These are phyloP conservation scores for Lamellibrachia satsuma DNA, from an alignment of 2,888 invertebrate species.

Conservation along the genomic window DNA sequence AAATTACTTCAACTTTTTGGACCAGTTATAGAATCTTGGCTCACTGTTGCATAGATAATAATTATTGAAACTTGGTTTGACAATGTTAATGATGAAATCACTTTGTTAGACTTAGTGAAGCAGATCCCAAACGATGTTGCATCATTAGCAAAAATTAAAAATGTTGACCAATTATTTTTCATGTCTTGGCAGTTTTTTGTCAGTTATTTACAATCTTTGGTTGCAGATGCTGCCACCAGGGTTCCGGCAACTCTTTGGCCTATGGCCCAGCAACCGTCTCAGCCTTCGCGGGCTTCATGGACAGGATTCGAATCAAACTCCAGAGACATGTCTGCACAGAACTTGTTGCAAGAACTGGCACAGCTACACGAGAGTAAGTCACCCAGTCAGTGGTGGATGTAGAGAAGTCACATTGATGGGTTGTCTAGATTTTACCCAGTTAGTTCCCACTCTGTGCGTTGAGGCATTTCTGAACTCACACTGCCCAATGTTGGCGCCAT, in stretches of 20 bases:
- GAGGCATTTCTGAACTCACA: no score
- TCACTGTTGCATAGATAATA: no score
- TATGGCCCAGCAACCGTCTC: constrained; percentile 9
- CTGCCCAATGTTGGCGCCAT: no score
- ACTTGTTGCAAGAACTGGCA: constrained; percentile 45
- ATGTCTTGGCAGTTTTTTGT: neutral
- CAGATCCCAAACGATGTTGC: no score
- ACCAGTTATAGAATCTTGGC: no score
- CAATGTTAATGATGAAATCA: neutral
- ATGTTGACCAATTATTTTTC: neutral
- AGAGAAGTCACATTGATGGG: neutral
- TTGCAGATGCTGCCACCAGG: neutral
- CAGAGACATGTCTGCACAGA: constrained; percentile 45
- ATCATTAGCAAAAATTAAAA: neutral
- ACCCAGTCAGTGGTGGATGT: neutral
- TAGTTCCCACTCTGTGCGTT: no score
- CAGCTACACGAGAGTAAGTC: constrained; percentile 35
- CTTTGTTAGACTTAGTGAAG: neutral
- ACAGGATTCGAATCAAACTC: constrained; percentile 49
- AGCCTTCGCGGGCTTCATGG: constrained; percentile 33
- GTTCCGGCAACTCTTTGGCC: neutral
- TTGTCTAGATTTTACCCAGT: neutral
- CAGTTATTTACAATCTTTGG: neutral
- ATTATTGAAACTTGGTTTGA: neutral
- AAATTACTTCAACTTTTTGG: no score